Percentiles rank a stretch among this genome's conserved stretches.
phyloP scores from a whole-genome alignment of 2,888 invertebrate genomes.

The Lasius fuliginosus region DNA sequence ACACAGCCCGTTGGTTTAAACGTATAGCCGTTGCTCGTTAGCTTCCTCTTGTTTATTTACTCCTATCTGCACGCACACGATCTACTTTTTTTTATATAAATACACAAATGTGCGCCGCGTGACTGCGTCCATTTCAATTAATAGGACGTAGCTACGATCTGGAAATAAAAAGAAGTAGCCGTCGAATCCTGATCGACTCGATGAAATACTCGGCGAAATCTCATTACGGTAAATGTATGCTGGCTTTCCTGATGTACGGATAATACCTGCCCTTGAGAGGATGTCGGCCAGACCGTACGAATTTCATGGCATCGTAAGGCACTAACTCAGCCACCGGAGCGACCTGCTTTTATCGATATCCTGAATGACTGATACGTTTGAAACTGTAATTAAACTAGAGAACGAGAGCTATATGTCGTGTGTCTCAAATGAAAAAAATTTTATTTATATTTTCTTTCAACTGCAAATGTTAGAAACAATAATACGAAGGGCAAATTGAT shows the following conservation, averaged over 20 bases:
- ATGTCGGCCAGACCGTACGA: slow-evolving; percentile 58
- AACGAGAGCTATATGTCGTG: no score
- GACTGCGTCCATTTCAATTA: slow-evolving; percentile 44
- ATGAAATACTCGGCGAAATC: slow-evolving; percentile 31
- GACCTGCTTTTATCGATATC: slow-evolving; percentile 65
- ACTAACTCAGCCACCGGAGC: slow-evolving; percentile 47
- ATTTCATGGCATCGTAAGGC: slow-evolving; percentile 67
- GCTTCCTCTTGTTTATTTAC: slow-evolving; percentile 40
- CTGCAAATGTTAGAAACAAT: not conserved
- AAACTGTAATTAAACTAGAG: slow-evolving; percentile 66
- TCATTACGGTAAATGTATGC: slow-evolving; percentile 68
- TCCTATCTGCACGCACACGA: slow-evolving; percentile 28
- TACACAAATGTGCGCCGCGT: not conserved
- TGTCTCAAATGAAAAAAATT: not conserved
- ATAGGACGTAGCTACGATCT: slow-evolving; percentile 29
- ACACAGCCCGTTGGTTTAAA: slow-evolving; percentile 43
- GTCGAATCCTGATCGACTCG: slow-evolving; percentile 32
- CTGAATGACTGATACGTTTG: slow-evolving; percentile 52
- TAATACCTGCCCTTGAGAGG: slow-evolving; percentile 59
- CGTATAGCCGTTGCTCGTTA: slow-evolving; percentile 35
- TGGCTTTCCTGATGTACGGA: slow-evolving; percentile 63
- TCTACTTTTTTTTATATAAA: slow-evolving; percentile 26
- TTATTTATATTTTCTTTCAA: not conserved
- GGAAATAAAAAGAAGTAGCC: slow-evolving; percentile 33
- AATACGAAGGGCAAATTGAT: not conserved